Evolutionary conservation across 2,888 invertebrate species (phyloP).

Genomic region (Schizaphis graminum): DNA sequence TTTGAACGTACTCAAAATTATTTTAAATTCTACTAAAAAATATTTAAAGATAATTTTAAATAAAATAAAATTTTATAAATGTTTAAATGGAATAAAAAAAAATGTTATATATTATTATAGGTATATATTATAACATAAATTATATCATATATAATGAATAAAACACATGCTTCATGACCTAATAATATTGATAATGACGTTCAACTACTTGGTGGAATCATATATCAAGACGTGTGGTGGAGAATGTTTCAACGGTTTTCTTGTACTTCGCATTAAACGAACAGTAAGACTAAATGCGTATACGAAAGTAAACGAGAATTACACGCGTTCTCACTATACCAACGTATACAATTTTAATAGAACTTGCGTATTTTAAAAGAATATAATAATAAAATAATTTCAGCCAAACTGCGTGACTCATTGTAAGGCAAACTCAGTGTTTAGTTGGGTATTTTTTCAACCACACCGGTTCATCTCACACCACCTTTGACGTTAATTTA

Average conservation of each 20-base stretch:
- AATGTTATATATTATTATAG: background rate
- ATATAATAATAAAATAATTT: background rate
- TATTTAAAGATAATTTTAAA: too few species aligned
- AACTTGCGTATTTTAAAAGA: background rate
- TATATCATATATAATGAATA: background rate
- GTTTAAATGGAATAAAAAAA: background rate
- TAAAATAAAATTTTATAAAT: too few species aligned
- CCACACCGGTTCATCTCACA: background rate
- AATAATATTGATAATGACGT: background rate
- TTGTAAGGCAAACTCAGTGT: background rate
- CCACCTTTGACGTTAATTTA: slow-evolving; percentile 38
- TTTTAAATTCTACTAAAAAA: too few species aligned
- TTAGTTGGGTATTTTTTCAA: slow-evolving; percentile 27
- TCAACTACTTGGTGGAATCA: background rate
- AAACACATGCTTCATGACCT: background rate
- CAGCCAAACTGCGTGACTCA: background rate
- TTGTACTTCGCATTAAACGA: background rate
- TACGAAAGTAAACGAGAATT: background rate
- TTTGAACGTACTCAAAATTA: too few species aligned
- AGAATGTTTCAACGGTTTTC: background rate
- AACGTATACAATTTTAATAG: background rate
- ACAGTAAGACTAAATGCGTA: background rate
- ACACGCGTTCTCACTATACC: background rate
- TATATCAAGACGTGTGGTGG: background rate
- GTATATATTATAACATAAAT: background rate